Conservation (phyloP, 2,797 vertebrate genomes). For the Takifugu ocellatus region DNA sequence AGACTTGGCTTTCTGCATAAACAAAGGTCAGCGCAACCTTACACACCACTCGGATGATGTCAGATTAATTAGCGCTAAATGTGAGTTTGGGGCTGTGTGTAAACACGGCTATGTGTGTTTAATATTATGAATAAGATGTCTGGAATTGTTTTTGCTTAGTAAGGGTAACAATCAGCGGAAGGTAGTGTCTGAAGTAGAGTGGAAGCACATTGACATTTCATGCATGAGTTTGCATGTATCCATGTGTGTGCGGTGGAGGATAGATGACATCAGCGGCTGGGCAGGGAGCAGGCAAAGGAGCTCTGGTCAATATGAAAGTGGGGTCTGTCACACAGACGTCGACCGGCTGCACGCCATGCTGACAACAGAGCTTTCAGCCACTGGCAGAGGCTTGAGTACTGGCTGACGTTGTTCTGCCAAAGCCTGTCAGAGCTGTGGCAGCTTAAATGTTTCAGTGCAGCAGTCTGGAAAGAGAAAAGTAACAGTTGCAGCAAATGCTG, state of each 20-base stretch:
- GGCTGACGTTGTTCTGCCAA: constrained; percentile 62
- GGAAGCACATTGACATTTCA: constrained; percentile 54
- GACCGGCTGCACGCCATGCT: constrained; percentile 58
- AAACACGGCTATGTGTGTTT: constrained; percentile 42
- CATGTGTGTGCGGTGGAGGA: constrained; percentile 38
- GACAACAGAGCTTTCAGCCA: constrained; percentile 64
- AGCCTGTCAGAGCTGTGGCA: constrained; percentile 62
- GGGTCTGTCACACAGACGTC: constrained; percentile 69
- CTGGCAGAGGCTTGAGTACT: constrained; percentile 47
- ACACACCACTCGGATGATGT: constrained; percentile 72
- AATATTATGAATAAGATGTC: constrained; percentile 62
- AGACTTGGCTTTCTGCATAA: constrained; percentile 55
- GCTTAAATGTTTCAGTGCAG: constrained; percentile 61
- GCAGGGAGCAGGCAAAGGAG: constrained; percentile 59
- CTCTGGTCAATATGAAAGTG: constrained; percentile 75
- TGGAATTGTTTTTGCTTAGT: constrained; percentile 73
- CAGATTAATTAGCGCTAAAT: constrained; percentile 61
- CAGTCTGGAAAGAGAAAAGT: constrained; percentile 57
- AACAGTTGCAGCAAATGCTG: constrained; percentile 48
- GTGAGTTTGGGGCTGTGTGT: constrained; percentile 34
- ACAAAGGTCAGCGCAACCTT: constrained; percentile 62
- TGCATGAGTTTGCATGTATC: constrained; percentile 42
- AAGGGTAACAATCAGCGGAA: constrained; percentile 76
- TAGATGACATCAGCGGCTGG: constrained; percentile 72
- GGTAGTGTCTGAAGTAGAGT: constrained; percentile 66